Evolutionary conservation across 2,797 vertebrate genomes (phyloP).

Genomic region (Hafferia zeledoni): DNA sequence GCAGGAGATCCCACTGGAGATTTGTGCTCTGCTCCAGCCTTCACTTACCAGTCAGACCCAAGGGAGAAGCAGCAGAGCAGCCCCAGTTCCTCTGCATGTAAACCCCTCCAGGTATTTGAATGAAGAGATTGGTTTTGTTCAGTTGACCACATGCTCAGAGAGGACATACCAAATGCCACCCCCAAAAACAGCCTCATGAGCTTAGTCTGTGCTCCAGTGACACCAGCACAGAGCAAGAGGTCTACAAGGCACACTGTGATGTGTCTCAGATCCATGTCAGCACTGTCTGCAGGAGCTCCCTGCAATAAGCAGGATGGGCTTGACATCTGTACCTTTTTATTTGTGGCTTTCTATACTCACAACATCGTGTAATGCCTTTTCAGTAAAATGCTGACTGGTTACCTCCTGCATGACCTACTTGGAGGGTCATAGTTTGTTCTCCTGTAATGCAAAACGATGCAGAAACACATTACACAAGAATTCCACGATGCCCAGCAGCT

Average conservation of each 20-base stretch:
- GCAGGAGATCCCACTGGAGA: background rate
- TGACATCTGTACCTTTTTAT: background rate
- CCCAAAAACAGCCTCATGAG: background rate
- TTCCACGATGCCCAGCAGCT: background rate
- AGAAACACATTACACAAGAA: background rate
- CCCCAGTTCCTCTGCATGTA: background rate
- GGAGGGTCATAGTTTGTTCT: background rate
- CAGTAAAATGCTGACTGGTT: background rate
- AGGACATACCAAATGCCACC: background rate
- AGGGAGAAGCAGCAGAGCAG: background rate
- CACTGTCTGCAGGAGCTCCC: background rate
- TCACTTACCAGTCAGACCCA: background rate
- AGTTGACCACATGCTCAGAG: background rate
- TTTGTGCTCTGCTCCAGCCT: background rate
- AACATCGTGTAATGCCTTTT: background rate
- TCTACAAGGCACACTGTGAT: too few relatives aligned
- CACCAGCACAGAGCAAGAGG: background rate
- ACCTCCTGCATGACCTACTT: slow-evolving; percentile 14
- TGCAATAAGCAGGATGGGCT: background rate
- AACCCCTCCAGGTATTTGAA: background rate
- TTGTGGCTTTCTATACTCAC: background rate
- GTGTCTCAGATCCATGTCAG: accelerated
- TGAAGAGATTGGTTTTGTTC: background rate
- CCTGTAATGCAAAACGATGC: background rate
- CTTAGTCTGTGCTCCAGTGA: background rate